Evolutionary conservation across 1,140 invertebrate species (phyloP).

Genomic region (Euwallacea fornicatus): DNA sequence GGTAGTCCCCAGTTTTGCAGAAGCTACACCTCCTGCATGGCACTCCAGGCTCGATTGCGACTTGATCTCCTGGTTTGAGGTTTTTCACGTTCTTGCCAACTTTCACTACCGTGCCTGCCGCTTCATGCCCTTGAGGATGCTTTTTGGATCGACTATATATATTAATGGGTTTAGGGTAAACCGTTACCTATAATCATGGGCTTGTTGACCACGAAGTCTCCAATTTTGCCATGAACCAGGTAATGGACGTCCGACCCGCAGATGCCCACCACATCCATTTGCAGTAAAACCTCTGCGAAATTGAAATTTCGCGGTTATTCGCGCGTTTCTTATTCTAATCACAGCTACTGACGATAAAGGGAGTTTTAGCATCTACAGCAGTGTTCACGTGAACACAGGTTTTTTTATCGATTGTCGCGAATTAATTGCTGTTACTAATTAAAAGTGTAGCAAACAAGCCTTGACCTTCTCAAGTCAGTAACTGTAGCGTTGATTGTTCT

Average conservation of each 20-base stretch:
- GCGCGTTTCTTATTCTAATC: too few species aligned
- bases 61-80: conserved; percentile 80
- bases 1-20: conserved; percentile 88
- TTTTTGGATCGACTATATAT: neutral
- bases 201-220: conserved; percentile 75
- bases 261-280: conserved; percentile 90
- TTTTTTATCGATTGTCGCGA: too few species aligned
- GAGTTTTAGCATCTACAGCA: too few species aligned
- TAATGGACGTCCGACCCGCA: conserved; percentile 97
- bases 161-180: neutral
- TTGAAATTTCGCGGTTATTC: neutral
- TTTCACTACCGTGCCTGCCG: conserved; percentile 72
- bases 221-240: conserved; percentile 79
- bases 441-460: neutral
- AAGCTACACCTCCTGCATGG: conserved; percentile 81
- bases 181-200: conserved; percentile 79
- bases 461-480: too few species aligned
- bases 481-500: too few species aligned
- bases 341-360: too few species aligned
- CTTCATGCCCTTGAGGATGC: conserved; percentile 68
- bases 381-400: too few species aligned
- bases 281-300: conserved; percentile 78
- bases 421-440: neutral
- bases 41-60: conserved; percentile 91
- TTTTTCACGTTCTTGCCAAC: conserved; percentile 74